A percentile compares a stretch with the other conserved stretches of the same genome.
Evolutionary conservation across 2,113 vertebrate species (phyloP).

Genomic region (Lates calcarifer): DNA sequence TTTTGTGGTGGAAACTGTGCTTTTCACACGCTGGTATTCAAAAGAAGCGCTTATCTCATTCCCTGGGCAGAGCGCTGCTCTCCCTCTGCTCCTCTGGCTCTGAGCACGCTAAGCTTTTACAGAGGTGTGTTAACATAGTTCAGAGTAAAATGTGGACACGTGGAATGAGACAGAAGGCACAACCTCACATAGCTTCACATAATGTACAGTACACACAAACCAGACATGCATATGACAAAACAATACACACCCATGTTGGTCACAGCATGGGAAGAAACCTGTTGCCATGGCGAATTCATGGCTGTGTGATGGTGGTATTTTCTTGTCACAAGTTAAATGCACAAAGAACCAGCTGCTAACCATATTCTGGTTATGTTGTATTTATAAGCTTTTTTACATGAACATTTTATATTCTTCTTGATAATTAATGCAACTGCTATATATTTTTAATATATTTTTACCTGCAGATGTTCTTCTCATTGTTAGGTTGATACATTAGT

Average conservation of each 20-base stretch:
- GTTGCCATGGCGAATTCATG: slow-evolving; percentile 73
- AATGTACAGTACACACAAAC: not conserved
- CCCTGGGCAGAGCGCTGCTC: slow-evolving; percentile 29
- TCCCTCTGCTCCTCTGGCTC: slow-evolving; percentile 11
- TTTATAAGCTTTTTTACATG: slow-evolving; percentile 9
- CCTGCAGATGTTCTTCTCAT: not conserved
- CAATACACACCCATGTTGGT: slow-evolving; percentile 17
- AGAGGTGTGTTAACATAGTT: slow-evolving; percentile 10
- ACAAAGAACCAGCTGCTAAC: slow-evolving; percentile 27
- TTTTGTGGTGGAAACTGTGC: slow-evolving; percentile 34
- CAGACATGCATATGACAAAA: slow-evolving; percentile 19
- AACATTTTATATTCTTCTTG: not conserved
- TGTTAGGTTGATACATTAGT: not conserved
- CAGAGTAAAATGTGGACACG: slow-evolving; percentile 29
- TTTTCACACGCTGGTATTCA: slow-evolving; percentile 27
- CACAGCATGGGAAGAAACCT: slow-evolving; percentile 32
- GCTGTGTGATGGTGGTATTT: slow-evolving; percentile 48
- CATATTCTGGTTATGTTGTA: slow-evolving; percentile 14
- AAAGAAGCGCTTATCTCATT: slow-evolving; percentile 41
- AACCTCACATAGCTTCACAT: slow-evolving; percentile 11
- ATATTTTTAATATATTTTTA: not conserved
- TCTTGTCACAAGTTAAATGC: slow-evolving; percentile 29
- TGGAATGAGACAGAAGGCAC: not conserved
- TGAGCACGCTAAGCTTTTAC: not conserved
- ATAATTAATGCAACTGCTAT: not conserved